phyloP scores from a whole-genome alignment of 2,113 vertebrate species.

The Myiagra hebetior region DNA sequence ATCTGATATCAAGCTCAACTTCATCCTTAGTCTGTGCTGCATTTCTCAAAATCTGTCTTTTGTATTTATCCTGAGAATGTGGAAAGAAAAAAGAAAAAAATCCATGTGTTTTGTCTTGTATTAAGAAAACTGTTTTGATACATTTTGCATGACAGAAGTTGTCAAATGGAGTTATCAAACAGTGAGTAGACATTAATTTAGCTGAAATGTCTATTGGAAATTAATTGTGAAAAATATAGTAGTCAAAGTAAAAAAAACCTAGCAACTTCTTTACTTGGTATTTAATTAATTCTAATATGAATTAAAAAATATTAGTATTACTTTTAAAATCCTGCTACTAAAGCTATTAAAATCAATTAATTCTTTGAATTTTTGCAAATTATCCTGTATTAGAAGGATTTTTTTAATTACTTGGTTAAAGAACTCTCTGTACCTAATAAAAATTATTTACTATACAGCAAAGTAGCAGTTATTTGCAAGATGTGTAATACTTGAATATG shows the following conservation, averaged over 20 bases:
- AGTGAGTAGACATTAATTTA: neutral
- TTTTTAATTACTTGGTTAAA: neutral
- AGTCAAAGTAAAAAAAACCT: neutral
- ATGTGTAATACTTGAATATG: neutral
- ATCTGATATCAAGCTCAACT: neutral
- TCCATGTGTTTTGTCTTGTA: neutral
- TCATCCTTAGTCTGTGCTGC: neutral
- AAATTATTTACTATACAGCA: neutral
- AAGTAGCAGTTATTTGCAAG: neutral
- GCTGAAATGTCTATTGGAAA: neutral
- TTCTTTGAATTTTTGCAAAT: neutral
- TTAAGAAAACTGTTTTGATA: neutral
- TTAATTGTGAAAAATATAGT: neutral
- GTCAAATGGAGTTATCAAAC: neutral
- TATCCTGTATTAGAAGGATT: neutral
- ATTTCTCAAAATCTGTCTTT: neutral
- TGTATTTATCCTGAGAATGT: neutral
- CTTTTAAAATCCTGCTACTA: neutral
- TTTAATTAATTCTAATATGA: neutral
- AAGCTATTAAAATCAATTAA: neutral
- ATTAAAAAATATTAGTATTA: neutral
- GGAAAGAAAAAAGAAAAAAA: neutral
- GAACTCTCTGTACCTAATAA: neutral
- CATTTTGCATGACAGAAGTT: neutral
- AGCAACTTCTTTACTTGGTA: neutral